A percentile compares a stretch with the other conserved stretches of the same genome.
phyloP scores from a whole-genome alignment of 2,113 vertebrate species.

The Megaceryle torquata region DNA sequence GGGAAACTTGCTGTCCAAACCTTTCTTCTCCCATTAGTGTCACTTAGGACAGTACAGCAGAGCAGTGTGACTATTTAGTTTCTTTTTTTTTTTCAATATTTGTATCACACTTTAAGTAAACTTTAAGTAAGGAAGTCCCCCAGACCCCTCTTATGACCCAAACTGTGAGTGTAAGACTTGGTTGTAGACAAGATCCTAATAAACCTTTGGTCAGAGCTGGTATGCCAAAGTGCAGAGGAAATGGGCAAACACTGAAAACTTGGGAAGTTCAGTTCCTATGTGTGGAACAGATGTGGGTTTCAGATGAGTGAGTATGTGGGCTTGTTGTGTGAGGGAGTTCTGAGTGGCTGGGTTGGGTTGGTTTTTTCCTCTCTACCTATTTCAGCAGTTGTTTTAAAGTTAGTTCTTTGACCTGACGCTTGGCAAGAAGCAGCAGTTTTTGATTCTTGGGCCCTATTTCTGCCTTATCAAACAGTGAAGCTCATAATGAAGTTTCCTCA shows the following conservation, averaged over 20 bases:
- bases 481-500: neutral
- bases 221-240: neutral
- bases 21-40: neutral
- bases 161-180: neutral
- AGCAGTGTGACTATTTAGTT: neutral
- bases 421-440: neutral
- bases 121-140: neutral
- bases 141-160: neutral
- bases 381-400: neutral
- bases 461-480: neutral
- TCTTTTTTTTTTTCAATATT: neutral
- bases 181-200: neutral
- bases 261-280: neutral
- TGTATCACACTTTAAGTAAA: neutral
- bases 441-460: neutral
- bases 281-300: neutral
- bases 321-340: neutral
- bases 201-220: neutral
- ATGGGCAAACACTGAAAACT: neutral
- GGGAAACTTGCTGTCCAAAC: neutral
- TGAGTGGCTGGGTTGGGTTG: no score
- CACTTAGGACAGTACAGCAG: neutral
- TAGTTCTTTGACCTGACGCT: neutral
- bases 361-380: neutral
- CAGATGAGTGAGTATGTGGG: neutral